These are phyloP conservation scores for Herpailurus yagouaroundi DNA, from an alignment of 2,113 vertebrate genomes.

Conservation along the genomic window DNA sequence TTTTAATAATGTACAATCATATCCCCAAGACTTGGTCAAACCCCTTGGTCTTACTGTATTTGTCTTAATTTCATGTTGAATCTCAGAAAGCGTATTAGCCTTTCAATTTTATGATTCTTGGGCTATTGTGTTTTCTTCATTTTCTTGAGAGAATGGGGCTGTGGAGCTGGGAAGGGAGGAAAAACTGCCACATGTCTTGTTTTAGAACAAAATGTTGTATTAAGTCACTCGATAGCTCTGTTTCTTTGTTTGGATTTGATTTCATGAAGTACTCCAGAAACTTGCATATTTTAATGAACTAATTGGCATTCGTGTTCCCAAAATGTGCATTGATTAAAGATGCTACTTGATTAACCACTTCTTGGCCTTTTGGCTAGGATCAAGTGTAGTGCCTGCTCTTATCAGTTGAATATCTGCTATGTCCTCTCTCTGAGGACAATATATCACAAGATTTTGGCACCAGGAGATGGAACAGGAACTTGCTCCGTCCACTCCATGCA, in stretches of 20 bases:
- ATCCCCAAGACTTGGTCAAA: neutral
- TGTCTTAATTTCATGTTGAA: conserved; percentile 42
- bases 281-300: neutral
- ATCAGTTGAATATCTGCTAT: no score
- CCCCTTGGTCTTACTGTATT: neutral
- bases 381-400: no score
- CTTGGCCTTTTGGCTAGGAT: no score
- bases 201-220: neutral
- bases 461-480: no score
- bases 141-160: neutral
- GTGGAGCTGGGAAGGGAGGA: neutral
- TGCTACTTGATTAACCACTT: neutral
- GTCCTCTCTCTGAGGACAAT: no score
- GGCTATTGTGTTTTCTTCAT: neutral
- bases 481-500: no score
- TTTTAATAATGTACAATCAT: neutral
- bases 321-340: neutral
- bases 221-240: neutral
- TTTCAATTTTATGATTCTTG: neutral
- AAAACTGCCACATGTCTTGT: neutral
- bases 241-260: neutral
- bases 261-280: neutral
- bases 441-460: no score
- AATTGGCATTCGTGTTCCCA: neutral
- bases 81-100: neutral